Evolutionary conservation across 2,888 invertebrate genomes (phyloP), one percentile per base, ranked within the genome.

Genomic region (Craniophora ligustri): DNA sequence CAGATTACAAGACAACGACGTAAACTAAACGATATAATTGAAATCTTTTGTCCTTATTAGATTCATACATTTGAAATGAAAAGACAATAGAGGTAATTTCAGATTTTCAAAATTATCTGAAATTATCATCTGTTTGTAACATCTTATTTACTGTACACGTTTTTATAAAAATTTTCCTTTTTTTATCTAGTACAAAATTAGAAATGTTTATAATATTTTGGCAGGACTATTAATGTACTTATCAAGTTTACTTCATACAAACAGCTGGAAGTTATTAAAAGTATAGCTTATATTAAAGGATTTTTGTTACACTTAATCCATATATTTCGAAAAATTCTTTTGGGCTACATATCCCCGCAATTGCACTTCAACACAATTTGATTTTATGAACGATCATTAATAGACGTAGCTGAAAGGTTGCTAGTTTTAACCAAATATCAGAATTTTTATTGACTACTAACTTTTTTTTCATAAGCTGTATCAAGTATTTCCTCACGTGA

Each of bases 81-180:
- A 3, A 10, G 23, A 23, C 23, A n/a, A 26, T 10, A 23, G 3
- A n/a, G n/a, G 3, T 4, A 26, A 26, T n/a, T 26, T 26, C 1
- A 23, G 10, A 10, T 10, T 3, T 23, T 23, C 2, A 1, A n/a
- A 10, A 3, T 10, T 10, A 10, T 3, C 3, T 35, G 44, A 6
- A 16, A 23, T 46, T 26, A 34, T 38, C 11, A 35, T 15, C n/a
- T 26, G 2, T 16, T 26, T 16, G 15, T 38, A 46, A 15, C n/a
- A 46, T 23, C 13, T 11, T 26, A 32, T 30, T 7, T 15, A 14
- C 15, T 38, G 30, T 36, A 63, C 34, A 53, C 4, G n/a, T 32
- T 47, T 34, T 23, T 62, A 45, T 51, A 55, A 71, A 70, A 63
- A 45, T 39, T 31, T 42, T 30, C n/a, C 23, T 30, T 42, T 28